Percentiles rank a stretch among this genome's conserved stretches.
These are phyloP conservation scores for Tillus elongatus DNA, from an alignment of 2,888 invertebrate species.

Conservation along the genomic window DNA sequence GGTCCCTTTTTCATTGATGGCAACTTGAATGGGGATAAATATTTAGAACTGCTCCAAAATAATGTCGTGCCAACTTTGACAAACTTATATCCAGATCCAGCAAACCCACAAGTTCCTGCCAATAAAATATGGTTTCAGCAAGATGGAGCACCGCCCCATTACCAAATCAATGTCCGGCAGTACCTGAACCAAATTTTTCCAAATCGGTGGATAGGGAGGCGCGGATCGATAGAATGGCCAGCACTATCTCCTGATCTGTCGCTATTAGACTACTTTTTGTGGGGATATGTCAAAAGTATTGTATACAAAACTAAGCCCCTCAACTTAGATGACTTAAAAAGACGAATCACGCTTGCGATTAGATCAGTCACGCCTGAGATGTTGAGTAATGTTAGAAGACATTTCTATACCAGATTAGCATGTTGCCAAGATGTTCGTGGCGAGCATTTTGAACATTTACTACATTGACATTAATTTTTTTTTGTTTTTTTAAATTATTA, in stretches of 20 bases:
- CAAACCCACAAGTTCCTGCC: conserved; percentile 10
- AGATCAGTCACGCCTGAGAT: no score
- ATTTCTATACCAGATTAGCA: no score
- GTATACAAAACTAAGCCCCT: conserved; percentile 11
- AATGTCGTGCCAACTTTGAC: conserved; percentile 10
- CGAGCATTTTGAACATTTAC: no score
- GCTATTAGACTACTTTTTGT: conserved; percentile 14
- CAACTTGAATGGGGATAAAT: conserved; percentile 9
- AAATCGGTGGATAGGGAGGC: conserved; percentile 11
- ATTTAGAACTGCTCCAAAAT: no score
- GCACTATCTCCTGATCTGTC: conserved; percentile 13
- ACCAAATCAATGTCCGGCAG: conserved; percentile 8
- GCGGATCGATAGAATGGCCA: conserved; percentile 12
- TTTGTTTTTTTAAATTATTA: no score
- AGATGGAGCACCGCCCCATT: conserved; percentile 11
- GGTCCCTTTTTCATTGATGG: conserved; percentile 12
- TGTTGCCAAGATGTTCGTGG: no score
- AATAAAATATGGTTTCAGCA: conserved; percentile 12
- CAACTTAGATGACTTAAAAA: conserved; percentile 11
- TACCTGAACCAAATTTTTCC: conserved; percentile 12
- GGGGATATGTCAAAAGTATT: conserved; percentile 14
- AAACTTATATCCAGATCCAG: conserved; percentile 10
- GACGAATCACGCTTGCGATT: no score
- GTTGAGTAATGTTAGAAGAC: no score
- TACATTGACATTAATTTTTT: no score